phyloP scores from a whole-genome alignment of 2,797 vertebrate genomes.

The Spinibarbus caldwelli region DNA sequence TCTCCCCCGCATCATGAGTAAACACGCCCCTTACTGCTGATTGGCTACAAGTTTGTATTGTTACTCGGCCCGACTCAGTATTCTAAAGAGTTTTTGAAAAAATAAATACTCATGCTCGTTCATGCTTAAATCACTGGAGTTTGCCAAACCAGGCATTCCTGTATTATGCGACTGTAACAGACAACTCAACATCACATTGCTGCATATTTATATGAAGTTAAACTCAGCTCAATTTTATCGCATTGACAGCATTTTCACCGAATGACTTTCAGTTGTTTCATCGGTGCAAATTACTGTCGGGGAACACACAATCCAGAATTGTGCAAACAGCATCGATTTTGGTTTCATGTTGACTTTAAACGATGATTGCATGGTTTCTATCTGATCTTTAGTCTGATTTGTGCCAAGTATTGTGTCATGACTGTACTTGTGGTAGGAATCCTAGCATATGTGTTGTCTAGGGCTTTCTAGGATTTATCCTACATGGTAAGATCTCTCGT shows the following conservation, averaged over 20 bases:
- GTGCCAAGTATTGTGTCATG: slow-evolving; percentile 20
- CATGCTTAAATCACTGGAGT: not conserved
- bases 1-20: too few species aligned
- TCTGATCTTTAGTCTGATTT: slow-evolving; percentile 41
- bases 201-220: not conserved
- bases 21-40: too few species aligned
- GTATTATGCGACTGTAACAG: not conserved
- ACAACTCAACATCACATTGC: not conserved
- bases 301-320: not conserved
- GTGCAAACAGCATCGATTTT: not conserved
- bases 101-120: not conserved
- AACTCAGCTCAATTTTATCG: not conserved
- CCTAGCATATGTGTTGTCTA: slow-evolving; percentile 37
- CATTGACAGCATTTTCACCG: not conserved
- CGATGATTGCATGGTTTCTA: slow-evolving; percentile 8
- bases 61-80: too few species aligned
- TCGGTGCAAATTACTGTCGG: not conserved
- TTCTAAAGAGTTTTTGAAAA: too few species aligned
- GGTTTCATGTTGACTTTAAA: slow-evolving; percentile 39
- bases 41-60: too few species aligned
- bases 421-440: slow-evolving; percentile 45
- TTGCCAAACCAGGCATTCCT: not conserved
- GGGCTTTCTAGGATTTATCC: slow-evolving; percentile 35
- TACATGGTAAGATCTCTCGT: slow-evolving; percentile 24
- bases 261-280: not conserved